Evolutionary conservation across 2,888 invertebrate species (phyloP).

Genomic region (Ceraclea dissimilis): DNA sequence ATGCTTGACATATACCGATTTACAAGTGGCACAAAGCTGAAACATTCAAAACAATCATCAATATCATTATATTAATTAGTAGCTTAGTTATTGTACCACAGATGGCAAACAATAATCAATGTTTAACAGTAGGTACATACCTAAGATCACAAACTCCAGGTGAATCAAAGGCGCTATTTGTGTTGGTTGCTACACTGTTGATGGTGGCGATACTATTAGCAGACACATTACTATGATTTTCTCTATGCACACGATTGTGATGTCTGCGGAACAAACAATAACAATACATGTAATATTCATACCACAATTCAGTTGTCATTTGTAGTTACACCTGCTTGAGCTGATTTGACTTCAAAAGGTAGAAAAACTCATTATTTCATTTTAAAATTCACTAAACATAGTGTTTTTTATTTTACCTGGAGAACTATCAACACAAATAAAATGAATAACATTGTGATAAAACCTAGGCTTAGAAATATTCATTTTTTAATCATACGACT

Average conservation of each 20-base stretch:
- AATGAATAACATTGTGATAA: too few species aligned
- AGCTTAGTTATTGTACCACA: too few species aligned
- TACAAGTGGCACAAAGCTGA: conserved; percentile 47
- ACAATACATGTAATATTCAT: not conserved
- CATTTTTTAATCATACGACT: too few species aligned
- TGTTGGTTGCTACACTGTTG: conserved; percentile 43
- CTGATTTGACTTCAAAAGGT: too few species aligned
- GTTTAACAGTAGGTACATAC: too few species aligned
- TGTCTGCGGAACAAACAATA: conserved; percentile 41
- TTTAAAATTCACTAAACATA: too few species aligned
- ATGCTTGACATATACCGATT: conserved; percentile 36
- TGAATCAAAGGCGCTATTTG: conserved; percentile 39
- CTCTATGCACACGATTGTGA: conserved; percentile 67
- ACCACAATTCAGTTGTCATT: not conserved
- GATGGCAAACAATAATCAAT: too few species aligned
- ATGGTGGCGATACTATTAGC: conserved; percentile 48
- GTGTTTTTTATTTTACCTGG: too few species aligned
- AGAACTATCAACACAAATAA: too few species aligned
- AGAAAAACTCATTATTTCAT: too few species aligned
- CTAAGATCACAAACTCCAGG: conserved; percentile 48
- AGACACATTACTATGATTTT: conserved; percentile 49
- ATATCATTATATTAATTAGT: not conserved
- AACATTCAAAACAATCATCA: conserved; percentile 26
- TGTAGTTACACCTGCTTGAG: too few species aligned
- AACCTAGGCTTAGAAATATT: too few species aligned